A percentile compares a stretch with the other conserved stretches of the same genome.
Conservation (phyloP, 2,888 invertebrate genomes). For the Cephalotes varians region DNA sequence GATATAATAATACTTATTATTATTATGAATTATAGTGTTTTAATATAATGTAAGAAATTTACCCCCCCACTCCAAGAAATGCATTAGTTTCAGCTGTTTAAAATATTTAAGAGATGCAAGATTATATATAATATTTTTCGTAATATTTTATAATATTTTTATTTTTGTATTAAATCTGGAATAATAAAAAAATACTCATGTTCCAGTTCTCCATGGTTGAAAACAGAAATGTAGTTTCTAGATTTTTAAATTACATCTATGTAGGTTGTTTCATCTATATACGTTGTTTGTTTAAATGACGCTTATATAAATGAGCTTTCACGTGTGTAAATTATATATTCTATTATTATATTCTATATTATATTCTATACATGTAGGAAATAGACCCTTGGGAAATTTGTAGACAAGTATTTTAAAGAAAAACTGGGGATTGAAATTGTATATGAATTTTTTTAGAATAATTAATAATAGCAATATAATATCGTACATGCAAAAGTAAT, state of each 20-base stretch:
- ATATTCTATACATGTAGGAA: neutral
- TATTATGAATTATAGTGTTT: neutral
- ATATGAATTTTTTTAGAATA: neutral
- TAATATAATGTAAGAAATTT: neutral
- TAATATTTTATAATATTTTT: too few relatives aligned
- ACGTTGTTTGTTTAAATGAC: neutral
- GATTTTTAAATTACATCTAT: neutral
- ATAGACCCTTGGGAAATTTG: neutral
- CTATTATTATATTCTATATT: neutral
- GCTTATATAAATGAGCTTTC: neutral
- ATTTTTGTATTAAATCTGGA: neutral
- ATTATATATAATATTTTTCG: neutral
- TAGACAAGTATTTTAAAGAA: conserved; percentile 6
- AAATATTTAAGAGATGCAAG: neutral
- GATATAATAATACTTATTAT: neutral
- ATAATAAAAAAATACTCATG: conserved; percentile 3
- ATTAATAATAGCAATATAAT: neutral
- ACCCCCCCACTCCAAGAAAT: neutral
- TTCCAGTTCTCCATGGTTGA: neutral
- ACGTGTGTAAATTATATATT: conserved; percentile 13
- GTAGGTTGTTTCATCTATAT: neutral
- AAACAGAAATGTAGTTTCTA: neutral
- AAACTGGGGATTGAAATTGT: neutral
- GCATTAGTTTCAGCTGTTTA: neutral
- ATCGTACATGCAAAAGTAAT: neutral